Conservation (phyloP, 2,888 invertebrate genomes). For the Drosophila neoperkinsi region DNA sequence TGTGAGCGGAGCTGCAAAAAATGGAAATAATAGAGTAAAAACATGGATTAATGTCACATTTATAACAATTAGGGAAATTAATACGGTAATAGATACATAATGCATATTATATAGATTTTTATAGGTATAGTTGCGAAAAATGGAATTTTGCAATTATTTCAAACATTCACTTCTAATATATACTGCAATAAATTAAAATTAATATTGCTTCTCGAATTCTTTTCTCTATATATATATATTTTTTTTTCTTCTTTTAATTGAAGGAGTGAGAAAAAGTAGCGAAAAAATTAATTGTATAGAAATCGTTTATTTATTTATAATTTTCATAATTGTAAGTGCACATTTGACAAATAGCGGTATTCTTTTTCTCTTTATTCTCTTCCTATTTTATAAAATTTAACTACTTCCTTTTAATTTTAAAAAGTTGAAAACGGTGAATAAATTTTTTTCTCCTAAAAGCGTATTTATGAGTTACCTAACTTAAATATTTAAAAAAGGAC, state of each 20-base stretch:
- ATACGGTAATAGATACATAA: neutral
- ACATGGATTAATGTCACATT: neutral
- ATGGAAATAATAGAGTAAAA: neutral
- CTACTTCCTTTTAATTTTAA: no score
- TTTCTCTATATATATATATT: neutral
- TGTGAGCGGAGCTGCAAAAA: conserved; percentile 10
- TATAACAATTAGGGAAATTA: neutral
- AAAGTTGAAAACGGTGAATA: no score
- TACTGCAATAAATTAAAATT: neutral
- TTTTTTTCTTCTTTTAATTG: neutral
- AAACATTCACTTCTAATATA: no score
- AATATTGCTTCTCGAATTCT: neutral
- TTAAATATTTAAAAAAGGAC: no score
- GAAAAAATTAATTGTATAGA: neutral
- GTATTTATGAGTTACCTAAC: no score
- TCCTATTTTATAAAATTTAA: no score
- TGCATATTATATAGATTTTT: neutral
- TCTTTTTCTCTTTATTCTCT: no score
- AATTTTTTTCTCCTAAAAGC: no score
- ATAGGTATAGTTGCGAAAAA: no score
- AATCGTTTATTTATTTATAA: neutral
- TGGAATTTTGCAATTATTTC: no score
- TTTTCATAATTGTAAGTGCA: neutral
- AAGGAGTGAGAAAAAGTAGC: neutral
- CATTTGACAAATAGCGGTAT: no score